Evolutionary conservation across 2,797 vertebrate genomes (phyloP), one percentile per base, ranked within the genome.

Genomic region (Micropoecilia bifurca): DNA sequence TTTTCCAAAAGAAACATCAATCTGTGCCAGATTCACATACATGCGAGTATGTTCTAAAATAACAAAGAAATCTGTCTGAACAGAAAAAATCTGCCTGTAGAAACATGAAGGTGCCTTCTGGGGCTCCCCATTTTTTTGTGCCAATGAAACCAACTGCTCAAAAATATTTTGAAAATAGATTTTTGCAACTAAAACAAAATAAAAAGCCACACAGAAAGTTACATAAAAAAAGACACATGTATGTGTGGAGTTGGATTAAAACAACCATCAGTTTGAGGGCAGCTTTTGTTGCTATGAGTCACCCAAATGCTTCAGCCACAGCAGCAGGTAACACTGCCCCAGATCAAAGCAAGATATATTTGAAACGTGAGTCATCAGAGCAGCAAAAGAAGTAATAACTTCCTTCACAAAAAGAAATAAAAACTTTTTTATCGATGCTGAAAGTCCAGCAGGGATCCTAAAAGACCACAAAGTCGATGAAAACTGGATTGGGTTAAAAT

Each of bases 121-220:
- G 25, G 22, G 2, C 68, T 28, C 28, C 13, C 68, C 43, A 16
- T 46, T 69, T 25, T 8, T 14, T 14, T 45, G 12, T 71, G 22
- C 41, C 25, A 71, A 45, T 22, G 6, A 16, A 71, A n/a, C 39
- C 41, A 45, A 71, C 39, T 43, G 41, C 10, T 14, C 43, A 45
- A 45, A 6, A 45, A 41, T 41, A 41, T 68, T 68, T 41, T 12
- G 0, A 6, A 25, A n/a, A 36, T 8, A 25, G 1, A 43, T 68
- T 68, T 41, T 71, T 45, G 68, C 10, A 43, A 71, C 68, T 45
- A 71, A 71, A 71, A 45, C 68, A 12, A 45, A 28, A 71, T 46
- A 45, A 16, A 46, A 45, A 46, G 41, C 12, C 25, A 14, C 2
- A 14, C 22, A 69, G 22, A n/a, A 69, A 43, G 66, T 14, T 14